phyloP scores from a whole-genome alignment of 2,113 vertebrate genomes.

The Xyrauchen texanus region DNA sequence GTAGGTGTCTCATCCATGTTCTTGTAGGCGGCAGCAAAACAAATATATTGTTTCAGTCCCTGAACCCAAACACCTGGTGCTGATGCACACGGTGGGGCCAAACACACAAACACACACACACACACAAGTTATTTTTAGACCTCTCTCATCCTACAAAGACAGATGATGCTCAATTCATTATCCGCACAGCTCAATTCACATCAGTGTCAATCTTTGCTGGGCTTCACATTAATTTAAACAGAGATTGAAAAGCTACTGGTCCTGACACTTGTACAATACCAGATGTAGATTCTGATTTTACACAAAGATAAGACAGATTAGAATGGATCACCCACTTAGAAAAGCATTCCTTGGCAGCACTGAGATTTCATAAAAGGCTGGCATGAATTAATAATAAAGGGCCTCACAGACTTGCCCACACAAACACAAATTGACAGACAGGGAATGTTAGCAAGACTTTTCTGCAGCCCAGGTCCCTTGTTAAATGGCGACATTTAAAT shows the following conservation, averaged over 20 bases:
- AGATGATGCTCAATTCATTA: conserved; percentile 28
- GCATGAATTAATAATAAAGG: conserved; percentile 26
- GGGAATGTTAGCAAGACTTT: not conserved
- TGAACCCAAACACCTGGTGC: conserved; percentile 28
- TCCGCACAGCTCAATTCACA: conserved; percentile 20
- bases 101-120: not conserved
- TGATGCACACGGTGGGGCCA: not conserved
- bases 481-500: conserved; percentile 43
- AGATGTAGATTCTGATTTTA: conserved; percentile 56
- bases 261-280: conserved; percentile 32
- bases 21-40: not conserved
- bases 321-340: conserved; percentile 51
- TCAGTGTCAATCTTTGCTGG: not conserved
- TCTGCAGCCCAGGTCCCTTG: conserved; percentile 19
- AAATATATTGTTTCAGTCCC: conserved; percentile 9
- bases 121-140: conserved; percentile 21
- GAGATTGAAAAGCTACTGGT: not conserved
- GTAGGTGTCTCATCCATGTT: not conserved
- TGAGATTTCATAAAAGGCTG: conserved; percentile 39
- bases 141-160: conserved; percentile 18
- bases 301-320: conserved; percentile 59
- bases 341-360: conserved; percentile 41
- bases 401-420: not conserved
- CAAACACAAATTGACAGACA: not conserved
- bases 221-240: not conserved